phyloP scores from a whole-genome alignment of 2,113 vertebrate species.

The Phrynocephalus versicolor region DNA sequence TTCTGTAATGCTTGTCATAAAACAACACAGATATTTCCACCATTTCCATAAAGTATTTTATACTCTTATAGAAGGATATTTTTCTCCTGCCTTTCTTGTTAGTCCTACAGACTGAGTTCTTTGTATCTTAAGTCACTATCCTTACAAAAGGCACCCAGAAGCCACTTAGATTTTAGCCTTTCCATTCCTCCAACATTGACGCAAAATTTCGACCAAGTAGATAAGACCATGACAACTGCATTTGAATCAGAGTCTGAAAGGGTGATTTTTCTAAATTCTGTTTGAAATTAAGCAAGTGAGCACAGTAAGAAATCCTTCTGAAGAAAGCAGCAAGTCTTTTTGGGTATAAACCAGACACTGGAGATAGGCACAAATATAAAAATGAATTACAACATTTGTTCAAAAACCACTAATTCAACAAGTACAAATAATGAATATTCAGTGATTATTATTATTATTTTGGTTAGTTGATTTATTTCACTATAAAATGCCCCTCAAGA shows the following conservation, averaged over 20 bases:
- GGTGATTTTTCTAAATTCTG: too few relatives aligned
- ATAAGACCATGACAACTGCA: too few relatives aligned
- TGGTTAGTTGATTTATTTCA: too few relatives aligned
- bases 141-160: not conserved
- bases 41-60: not conserved
- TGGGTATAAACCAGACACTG: too few relatives aligned
- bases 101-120: rapidly evolving
- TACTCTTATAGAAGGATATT: not conserved
- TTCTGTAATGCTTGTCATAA: constrained; percentile 25
- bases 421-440: too few relatives aligned
- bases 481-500: too few relatives aligned
- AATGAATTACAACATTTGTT: too few relatives aligned
- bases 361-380: too few relatives aligned
- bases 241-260: not conserved
- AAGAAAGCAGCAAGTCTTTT: too few relatives aligned
- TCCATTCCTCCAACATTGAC: not conserved
- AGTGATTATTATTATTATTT: too few relatives aligned
- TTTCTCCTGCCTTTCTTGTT: not conserved
- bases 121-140: not conserved
- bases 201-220: not conserved
- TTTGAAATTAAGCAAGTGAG: not conserved
- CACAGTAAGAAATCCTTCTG: not conserved
- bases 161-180: not conserved
- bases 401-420: too few relatives aligned
- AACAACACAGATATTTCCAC: not conserved